Base-by-base conservation (phyloP, 1,140 invertebrate species). In the Zaprionus africanus region DNA sequence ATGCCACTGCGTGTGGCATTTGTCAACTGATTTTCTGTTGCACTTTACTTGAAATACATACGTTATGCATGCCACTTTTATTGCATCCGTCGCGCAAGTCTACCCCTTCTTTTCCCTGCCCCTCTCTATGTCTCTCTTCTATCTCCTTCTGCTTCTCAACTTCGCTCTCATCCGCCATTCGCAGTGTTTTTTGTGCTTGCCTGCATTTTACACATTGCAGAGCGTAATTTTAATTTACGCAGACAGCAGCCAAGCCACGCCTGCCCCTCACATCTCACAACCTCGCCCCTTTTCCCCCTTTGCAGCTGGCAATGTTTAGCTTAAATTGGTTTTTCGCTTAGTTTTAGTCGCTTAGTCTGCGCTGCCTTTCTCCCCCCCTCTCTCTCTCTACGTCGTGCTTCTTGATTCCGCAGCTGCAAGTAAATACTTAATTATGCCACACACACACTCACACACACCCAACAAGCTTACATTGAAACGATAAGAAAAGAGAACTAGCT, bases 1-100 rank as follows among this genome's bases (percentile, higher is more conserved):
- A 31, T 24, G 68, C 59, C 22, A 66, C 64, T 54, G 73, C 67
- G 78, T 81, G 78, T 84, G 81, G 79, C 85, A 85, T 90, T 88
- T 90, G 81, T 85, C 84, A 84, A 90, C 84, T 88, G 81, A 80
- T 88, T 85, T 88, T 82, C 75, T 81, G 75, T 72, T 88, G 81
- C 75, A 90, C 74, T 85, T 90, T 78, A 53, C 84, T 63, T 87
- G 78, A 87, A 88, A 87, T 88, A 56, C 63, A 65, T 54, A 51
- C 46, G 46, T 51, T 51, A 80, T 86, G 84, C 83, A 74, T 85
- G 67, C 81, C 63, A 86, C 66, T 88, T 86, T 86, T 86, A 88
- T 86, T 86, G 84, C 83, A 77, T 83, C 66, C 72, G 65, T 76
- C 65, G 57, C 61, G 69, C 53, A 38, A 46, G 43, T 34, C 38